phyloP scores from a whole-genome alignment of 2,888 invertebrate species.

The Acleris holmiana region DNA sequence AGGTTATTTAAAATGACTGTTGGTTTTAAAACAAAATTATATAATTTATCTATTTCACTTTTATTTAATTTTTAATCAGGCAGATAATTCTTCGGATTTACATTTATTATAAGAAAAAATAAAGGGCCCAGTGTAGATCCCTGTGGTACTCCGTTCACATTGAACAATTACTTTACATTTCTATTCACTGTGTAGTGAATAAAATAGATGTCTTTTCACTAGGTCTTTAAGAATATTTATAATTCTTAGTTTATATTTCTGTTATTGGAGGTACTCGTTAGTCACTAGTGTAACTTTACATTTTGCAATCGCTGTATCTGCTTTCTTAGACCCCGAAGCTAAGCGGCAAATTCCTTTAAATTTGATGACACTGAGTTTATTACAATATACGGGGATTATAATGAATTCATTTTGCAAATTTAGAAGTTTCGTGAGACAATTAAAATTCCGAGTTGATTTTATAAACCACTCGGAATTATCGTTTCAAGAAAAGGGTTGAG shows the following conservation, averaged over 20 bases:
- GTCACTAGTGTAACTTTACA: neutral
- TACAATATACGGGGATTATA: conserved; percentile 17
- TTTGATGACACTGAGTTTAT: conserved; percentile 16
- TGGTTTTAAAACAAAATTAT: too few relatives aligned
- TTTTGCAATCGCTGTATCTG: neutral
- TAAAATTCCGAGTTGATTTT: neutral
- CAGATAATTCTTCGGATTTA: neutral
- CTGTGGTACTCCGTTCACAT: too few relatives aligned
- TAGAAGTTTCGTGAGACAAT: conserved; percentile 1
- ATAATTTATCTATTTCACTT: neutral
- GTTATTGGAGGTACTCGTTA: neutral
- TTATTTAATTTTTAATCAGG: neutral
- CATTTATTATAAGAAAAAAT: neutral
- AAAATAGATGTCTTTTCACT: too few relatives aligned
- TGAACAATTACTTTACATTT: too few relatives aligned
- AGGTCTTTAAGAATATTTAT: too few relatives aligned
- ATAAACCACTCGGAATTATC: neutral
- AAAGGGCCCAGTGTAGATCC: neutral
- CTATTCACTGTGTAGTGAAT: too few relatives aligned
- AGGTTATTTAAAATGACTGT: too few relatives aligned
- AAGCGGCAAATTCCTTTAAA: neutral
- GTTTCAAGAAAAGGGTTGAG: neutral
- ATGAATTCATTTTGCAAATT: conserved; percentile 12
- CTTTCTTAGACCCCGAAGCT: neutral
- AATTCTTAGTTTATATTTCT: too few relatives aligned